A percentile compares a stretch with the other conserved stretches of the same genome.
Conservation (phyloP, 2,797 vertebrate genomes). For the Spinus olivaceus region DNA sequence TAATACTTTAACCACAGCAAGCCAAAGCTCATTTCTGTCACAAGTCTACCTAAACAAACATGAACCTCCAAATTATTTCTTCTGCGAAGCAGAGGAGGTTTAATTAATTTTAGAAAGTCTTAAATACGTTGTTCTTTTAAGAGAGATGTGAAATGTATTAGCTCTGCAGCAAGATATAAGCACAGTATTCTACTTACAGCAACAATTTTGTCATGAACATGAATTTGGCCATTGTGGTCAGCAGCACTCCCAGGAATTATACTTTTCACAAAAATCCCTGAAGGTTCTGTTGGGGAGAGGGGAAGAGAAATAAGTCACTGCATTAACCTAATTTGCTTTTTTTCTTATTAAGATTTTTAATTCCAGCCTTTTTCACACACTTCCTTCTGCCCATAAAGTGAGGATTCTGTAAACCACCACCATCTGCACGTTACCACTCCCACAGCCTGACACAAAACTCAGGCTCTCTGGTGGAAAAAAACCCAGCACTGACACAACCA, state of each 20-base stretch:
- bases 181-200: constrained; percentile 79
- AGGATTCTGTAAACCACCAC: not conserved
- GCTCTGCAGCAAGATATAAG: not conserved
- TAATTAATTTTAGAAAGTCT: not conserved
- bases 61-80: not conserved
- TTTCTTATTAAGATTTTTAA: not conserved
- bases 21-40: not conserved
- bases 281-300: constrained; percentile 75
- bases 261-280: constrained; percentile 92
- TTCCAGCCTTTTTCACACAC: not conserved
- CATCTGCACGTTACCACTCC: not conserved
- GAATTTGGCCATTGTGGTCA: constrained; percentile 87
- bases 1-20: constrained; percentile 32
- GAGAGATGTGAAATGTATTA: not conserved
- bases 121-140: not conserved
- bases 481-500: not conserved
- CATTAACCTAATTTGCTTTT: not conserved
- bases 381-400: not conserved
- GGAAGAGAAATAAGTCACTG: not conserved
- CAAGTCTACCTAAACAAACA: constrained; percentile 11
- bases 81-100: not conserved
- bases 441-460: not conserved
- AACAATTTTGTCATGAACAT: constrained; percentile 88
- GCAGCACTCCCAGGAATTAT: constrained; percentile 91
- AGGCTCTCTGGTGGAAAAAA: not conserved